Evolutionary conservation across 1,140 invertebrate genomes (phyloP), one percentile per base, ranked within the genome.

Genomic region (Drosophila ogumai): DNA sequence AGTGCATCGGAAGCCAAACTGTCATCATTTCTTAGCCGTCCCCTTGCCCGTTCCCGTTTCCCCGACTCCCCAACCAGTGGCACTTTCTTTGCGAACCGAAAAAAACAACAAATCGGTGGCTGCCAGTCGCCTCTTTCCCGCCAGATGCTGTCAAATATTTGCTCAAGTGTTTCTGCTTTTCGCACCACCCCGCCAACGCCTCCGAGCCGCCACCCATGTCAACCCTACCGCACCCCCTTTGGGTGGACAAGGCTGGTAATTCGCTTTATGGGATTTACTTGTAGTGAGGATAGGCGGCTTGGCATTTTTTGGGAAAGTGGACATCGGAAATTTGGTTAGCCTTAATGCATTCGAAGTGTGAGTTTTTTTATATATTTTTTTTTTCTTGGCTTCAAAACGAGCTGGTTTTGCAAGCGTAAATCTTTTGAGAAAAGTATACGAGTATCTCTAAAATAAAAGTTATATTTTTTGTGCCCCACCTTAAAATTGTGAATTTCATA

Each of bases 231-330:
- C 63, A 17, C 54, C 55, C 40, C 43, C 57, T 31, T 32, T 17
- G 32, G 56, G 25, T 28, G 54, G 64, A 75, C 79, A 78, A 59
- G 79, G 66, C 54, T 55, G 74, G 56, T 75, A 82, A 82, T 86
- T 87, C 87, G 75, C 68, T 78, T 79, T 79, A 79, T 86, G 79
- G 64, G 78, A 74, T 85, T 85, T 81, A 85, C 78, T 85, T 85
- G 73, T 78, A 81, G 58, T 50, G 68, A 17, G 67, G 67, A 74
- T 85, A 78, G 59, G 44, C 59, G 61, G 79, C 66, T 78, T 69
- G 72, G 75, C 74, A 56, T 74, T 74, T 74, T 82, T 78, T 69
- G 67, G 79, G 75, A 84, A 84, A 82, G 80, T 82, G 80, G 69
- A 67, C 79, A 73, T 50, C 25, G 67, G 31, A 61, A 73, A 73